Evolutionary conservation across 2,888 invertebrate species (phyloP), one percentile per base, ranked within the genome.

Genomic region (Brenthis hecate): DNA sequence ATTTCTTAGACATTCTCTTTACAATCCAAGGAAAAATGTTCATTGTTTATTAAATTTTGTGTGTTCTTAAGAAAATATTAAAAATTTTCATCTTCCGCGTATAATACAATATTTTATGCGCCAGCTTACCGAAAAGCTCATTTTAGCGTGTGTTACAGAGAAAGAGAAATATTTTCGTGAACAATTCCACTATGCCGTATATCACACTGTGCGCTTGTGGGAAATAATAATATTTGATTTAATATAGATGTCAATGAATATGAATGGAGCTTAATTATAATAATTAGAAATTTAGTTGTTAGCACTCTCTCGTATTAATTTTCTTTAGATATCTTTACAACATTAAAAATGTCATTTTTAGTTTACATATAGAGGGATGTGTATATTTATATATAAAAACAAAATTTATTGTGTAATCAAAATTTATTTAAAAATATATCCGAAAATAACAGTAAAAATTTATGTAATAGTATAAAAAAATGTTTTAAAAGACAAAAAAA

Each of bases 61-160:
- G 43, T 50, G 50, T 56, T 66, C 64, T 67, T 64, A 51, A 48
- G 69, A 54, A 66, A 66, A 70, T 72, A 70, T 70, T 70, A 70
- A 72, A 72, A 68, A 53, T 65, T 66, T 70, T 72, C 72, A 70
- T 68, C 66, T 68, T 68, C 61, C 70, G 54, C 61, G 64, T 68
- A 62, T 68, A 69, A 66, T 68, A 51, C 56, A 68, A 72, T 65
- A 65, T 72, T 72, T 72, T 70, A 70, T 72, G 61, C 68, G 61
- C 62, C 68, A 64, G 70, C 63, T 66, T 56, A 66, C 56, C 53
- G 55, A 54, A 69, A 66, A 69, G 64, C 64, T 69, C 60, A 72
- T 69, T 69, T 70, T 65, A 66, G 57, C 72, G 64, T 69, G 54
- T 66, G 66, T 72, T 72, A 61, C 57, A 54, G 55, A 68, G 68